A percentile compares a stretch with the other conserved stretches of the same genome.
phyloP scores from a whole-genome alignment of 2,113 vertebrate species.

The Callithrix jacchus region DNA sequence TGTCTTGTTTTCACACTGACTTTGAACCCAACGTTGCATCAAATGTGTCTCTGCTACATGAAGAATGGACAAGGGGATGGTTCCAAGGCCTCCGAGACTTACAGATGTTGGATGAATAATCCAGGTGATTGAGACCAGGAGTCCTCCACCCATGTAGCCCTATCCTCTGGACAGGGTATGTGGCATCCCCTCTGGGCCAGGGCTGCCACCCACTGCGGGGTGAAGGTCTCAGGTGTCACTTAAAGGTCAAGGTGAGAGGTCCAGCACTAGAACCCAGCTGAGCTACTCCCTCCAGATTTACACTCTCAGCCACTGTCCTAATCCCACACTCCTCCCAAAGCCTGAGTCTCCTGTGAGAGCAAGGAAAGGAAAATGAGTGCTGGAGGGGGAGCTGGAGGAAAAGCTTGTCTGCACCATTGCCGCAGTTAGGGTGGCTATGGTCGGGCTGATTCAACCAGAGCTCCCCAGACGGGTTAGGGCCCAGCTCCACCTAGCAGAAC shows the following conservation, averaged over 20 bases:
- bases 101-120: neutral
- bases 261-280: neutral
- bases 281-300: neutral
- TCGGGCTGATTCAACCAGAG: conserved; percentile 63
- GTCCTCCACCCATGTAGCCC: neutral
- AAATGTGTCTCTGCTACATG: neutral
- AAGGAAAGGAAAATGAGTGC: neutral
- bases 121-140: neutral
- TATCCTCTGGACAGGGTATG: neutral
- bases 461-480: conserved; percentile 48
- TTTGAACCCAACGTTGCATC: neutral
- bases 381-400: neutral
- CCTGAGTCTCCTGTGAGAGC: neutral
- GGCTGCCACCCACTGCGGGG: neutral
- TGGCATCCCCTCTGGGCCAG: neutral
- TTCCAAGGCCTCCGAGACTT: neutral
- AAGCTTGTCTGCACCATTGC: neutral
- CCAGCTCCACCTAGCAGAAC: conserved; percentile 51
- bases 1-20: neutral
- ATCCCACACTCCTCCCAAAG: neutral
- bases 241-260: neutral
- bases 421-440: conserved; percentile 40
- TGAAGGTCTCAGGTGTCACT: neutral
- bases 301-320: neutral
- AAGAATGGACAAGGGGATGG: neutral